These are phyloP conservation scores for Syrmaticus mikado DNA, from an alignment of 2,113 vertebrate genomes.

Conservation along the genomic window DNA sequence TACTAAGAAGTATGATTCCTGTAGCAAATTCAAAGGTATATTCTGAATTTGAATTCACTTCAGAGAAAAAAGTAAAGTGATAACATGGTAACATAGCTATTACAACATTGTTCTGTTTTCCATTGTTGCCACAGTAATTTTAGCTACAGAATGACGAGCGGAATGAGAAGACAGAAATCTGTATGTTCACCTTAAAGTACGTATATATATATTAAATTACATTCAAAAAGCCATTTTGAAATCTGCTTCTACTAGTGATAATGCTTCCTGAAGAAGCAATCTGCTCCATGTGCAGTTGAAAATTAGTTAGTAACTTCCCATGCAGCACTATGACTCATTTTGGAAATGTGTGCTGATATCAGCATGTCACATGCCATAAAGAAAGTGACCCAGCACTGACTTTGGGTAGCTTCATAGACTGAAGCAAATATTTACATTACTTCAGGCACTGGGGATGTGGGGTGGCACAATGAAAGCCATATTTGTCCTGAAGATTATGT, in stretches of 20 bases:
- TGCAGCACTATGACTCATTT: background rate
- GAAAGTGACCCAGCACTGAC: slow-evolving; percentile 43
- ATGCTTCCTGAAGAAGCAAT: background rate
- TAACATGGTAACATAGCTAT: background rate
- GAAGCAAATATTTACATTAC: slow-evolving; percentile 65
- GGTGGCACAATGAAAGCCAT: slow-evolving; percentile 51
- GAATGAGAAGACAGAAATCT: background rate
- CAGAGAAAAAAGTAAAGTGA: background rate
- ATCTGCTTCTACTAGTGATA: background rate
- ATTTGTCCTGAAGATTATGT: slow-evolving; percentile 63
- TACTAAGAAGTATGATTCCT: background rate
- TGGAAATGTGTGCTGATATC: background rate
- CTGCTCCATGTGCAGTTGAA: background rate
- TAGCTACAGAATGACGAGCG: background rate
- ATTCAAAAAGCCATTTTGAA: background rate
- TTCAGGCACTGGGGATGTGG: background rate
- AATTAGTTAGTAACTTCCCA: background rate
- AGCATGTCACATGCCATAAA: background rate
- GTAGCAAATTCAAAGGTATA: background rate
- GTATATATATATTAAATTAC: background rate
- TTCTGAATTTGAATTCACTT: background rate
- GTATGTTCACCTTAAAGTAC: background rate
- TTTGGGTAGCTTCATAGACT: slow-evolving; percentile 15
- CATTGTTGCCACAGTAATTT: background rate
- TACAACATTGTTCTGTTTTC: background rate